Evolutionary conservation across 2,797 vertebrate species (phyloP).

Genomic region (Cryptoprocta ferox): DNA sequence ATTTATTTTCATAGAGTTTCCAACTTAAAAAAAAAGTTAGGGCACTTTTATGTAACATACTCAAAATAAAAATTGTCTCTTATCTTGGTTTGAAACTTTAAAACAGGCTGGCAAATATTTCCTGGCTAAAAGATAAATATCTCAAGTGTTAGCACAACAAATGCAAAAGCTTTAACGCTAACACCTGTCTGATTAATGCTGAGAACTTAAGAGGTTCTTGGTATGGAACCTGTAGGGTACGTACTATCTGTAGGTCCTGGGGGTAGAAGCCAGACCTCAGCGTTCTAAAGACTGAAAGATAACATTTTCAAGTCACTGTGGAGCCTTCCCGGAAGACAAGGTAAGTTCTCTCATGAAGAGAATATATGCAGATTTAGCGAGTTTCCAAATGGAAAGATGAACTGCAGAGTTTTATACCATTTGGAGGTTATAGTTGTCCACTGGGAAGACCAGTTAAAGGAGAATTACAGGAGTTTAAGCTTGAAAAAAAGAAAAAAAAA

Average conservation of each 20-base stretch:
- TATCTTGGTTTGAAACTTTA: slow-evolving; percentile 72
- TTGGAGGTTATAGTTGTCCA: slow-evolving; percentile 86
- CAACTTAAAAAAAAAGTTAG: slow-evolving; percentile 49
- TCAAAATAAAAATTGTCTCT: slow-evolving; percentile 76
- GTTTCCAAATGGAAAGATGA: slow-evolving; percentile 83
- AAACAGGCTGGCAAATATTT: slow-evolving; percentile 71
- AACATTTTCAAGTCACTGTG: slow-evolving; percentile 83
- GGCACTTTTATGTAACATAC: slow-evolving; percentile 70
- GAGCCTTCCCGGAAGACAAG: slow-evolving; percentile 78
- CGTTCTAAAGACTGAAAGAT: slow-evolving; percentile 82
- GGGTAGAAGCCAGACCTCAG: slow-evolving; percentile 65
- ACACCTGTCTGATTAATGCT: slow-evolving; percentile 71
- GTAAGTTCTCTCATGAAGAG: slow-evolving; percentile 78
- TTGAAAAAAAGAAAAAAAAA: slow-evolving; percentile 77
- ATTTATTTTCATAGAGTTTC: slow-evolving; percentile 71
- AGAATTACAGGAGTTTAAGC: slow-evolving; percentile 85
- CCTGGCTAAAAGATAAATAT: slow-evolving; percentile 72
- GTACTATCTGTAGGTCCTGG: slow-evolving; percentile 65
- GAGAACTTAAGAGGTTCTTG: slow-evolving; percentile 66
- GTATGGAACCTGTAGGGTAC: slow-evolving; percentile 57
- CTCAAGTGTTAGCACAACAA: slow-evolving; percentile 49
- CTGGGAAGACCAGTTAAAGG: slow-evolving; percentile 86
- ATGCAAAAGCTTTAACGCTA: slow-evolving; percentile 64
- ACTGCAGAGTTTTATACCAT: slow-evolving; percentile 79
- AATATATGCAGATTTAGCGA: slow-evolving; percentile 86